Base-by-base conservation (phyloP, 1,140 invertebrate genomes). In the Papilio helenus region DNA sequence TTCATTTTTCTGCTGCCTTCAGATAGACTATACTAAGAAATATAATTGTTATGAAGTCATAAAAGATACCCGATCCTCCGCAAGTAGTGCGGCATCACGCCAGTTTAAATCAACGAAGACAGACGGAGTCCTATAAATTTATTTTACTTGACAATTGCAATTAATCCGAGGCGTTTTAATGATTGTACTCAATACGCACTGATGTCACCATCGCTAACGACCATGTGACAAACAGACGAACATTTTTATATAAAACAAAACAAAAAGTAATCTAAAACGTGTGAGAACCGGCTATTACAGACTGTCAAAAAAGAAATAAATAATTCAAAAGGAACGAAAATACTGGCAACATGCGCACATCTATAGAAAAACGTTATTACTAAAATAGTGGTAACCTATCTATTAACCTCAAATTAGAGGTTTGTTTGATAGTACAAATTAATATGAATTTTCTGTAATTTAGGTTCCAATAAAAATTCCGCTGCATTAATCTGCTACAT, bases 111-210 rank as follows among this genome's bases (percentile, higher is more conserved):
- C 61, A 68, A 68, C 7, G 12, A 68, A 26, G 61, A 34, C 61
- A 29, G 61, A 29, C 26, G 26, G 12, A 68, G 26, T 26, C 61
- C 61, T 68, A 68, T 68, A 68, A 68, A 68, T 68, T 68, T 68
- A 68, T 68, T 68, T 68, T 68, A 61, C 61, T 68, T 16, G 61
- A 68, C 61, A 68, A 68, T 68, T 68, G 23, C 61, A 68, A 68
- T 68, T 68, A 68, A 68, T 68, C 26, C 61, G 61, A 14, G 12
- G 61, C 61, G 26, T 29, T 29, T 68, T 16, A 29, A 68, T 29
- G 23, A 68, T 29, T 34, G 61, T 34, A 68, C 23, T 34, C 20
- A 49, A 55, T 55, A 55, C 26, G 61, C 61, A 29, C 2, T 68
- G 61, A 68, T 68, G 61, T 68, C 61, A 68, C 61, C 61, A 16